Evolutionary conservation across 2,113 vertebrate genomes (phyloP).

Genomic region (Crypturellus undulatus): DNA sequence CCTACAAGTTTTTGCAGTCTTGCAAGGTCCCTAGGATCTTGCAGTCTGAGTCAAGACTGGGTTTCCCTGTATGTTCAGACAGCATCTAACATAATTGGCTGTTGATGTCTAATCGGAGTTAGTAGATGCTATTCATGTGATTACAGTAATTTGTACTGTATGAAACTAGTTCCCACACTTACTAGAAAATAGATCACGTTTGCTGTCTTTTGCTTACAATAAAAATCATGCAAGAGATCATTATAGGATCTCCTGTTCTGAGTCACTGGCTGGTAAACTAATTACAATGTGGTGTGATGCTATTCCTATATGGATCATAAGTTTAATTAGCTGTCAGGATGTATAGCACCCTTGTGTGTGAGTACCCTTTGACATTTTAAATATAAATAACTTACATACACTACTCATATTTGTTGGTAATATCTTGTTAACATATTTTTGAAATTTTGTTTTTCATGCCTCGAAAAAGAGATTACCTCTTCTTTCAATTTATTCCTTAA

Average conservation of each 20-base stretch:
- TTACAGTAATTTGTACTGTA: background rate
- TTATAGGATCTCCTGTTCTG: background rate
- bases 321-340: conserved; percentile 8
- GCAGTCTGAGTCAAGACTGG: background rate
- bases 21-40: background rate
- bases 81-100: background rate
- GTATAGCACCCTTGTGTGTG: background rate
- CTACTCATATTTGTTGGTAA: background rate
- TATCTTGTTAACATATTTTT: background rate
- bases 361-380: background rate
- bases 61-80: background rate
- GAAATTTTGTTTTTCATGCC: background rate
- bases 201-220: background rate
- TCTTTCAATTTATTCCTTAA: background rate
- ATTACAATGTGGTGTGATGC: background rate
- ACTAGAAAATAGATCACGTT: background rate
- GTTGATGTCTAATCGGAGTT: background rate
- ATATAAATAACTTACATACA: background rate
- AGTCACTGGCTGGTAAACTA: background rate
- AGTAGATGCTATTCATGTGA: background rate
- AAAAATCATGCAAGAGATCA: background rate
- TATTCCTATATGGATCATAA: background rate
- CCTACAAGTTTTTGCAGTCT: background rate
- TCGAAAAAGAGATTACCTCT: background rate
- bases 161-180: background rate